Percentiles rank a stretch among this genome's conserved stretches.
phyloP scores from a whole-genome alignment of 2,113 vertebrate species.

The Rhabdornis inornatus region DNA sequence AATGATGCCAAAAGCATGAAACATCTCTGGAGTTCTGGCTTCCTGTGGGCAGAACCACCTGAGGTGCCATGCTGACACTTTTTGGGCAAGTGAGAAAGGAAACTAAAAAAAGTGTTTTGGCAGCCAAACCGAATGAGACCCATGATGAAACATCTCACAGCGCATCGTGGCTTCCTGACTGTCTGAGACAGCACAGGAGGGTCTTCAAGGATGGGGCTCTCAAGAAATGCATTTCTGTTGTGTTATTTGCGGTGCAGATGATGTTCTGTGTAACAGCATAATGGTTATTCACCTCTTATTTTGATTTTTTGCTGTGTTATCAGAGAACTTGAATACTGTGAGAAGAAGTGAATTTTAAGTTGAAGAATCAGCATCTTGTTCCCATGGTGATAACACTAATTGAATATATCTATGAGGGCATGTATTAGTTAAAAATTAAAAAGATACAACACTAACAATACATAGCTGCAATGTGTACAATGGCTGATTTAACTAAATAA shows the following conservation, averaged over 20 bases:
- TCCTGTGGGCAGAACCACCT: constrained; percentile 12
- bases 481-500: constrained; percentile 94
- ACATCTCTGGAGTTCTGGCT: constrained; percentile 28
- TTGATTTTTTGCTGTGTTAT: constrained; percentile 85
- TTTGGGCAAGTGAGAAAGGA: constrained; percentile 19
- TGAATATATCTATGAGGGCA: constrained; percentile 93
- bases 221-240: constrained; percentile 78
- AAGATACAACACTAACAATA: constrained; percentile 87
- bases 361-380: constrained; percentile 90
- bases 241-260: constrained; percentile 84
- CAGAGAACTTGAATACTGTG: constrained; percentile 88
- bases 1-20: constrained; percentile 48
- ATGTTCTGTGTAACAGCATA: constrained; percentile 81
- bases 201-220: constrained; percentile 64
- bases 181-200: constrained; percentile 43
- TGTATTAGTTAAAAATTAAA: constrained; percentile 89
- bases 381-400: constrained; percentile 93
- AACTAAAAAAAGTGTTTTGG: constrained; percentile 11
- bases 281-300: constrained; percentile 78
- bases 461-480: constrained; percentile 93
- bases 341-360: constrained; percentile 89
- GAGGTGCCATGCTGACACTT: constrained; percentile 11
- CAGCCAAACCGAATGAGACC: constrained; percentile 50
- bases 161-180: constrained; percentile 18
- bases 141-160: background rate